Percentiles rank a stretch among this genome's conserved stretches.
These are phyloP conservation scores for Himalopsyche anomala DNA, from an alignment of 2,888 invertebrate species.

Conservation along the genomic window DNA sequence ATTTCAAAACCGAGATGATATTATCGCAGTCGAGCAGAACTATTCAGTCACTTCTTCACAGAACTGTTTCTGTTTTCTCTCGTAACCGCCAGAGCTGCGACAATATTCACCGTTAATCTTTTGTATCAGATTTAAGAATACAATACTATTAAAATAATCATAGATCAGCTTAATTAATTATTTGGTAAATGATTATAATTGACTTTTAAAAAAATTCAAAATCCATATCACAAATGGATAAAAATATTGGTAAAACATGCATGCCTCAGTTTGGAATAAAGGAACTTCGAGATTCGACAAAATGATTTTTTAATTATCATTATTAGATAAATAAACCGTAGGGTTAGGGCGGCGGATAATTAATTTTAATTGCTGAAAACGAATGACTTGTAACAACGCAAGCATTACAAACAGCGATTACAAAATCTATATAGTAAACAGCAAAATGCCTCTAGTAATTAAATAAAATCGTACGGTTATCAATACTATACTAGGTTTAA, in stretches of 20 bases:
- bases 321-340: too few relatives aligned
- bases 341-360: not conserved
- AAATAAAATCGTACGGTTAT: not conserved
- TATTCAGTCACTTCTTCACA: too few relatives aligned
- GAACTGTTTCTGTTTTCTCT: too few relatives aligned
- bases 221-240: not conserved
- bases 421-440: constrained; percentile 54
- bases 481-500: constrained; percentile 9
- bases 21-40: too few relatives aligned
- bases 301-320: too few relatives aligned
- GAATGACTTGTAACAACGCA: constrained; percentile 56
- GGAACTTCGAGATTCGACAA: too few relatives aligned
- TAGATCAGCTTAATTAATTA: not conserved
- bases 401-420: constrained; percentile 61
- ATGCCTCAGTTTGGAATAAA: not conserved
- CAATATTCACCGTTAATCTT: too few relatives aligned
- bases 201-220: not conserved
- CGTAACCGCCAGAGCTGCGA: too few relatives aligned
- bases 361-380: constrained; percentile 54
- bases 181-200: constrained; percentile 5
- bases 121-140: not conserved
- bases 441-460: constrained; percentile 36
- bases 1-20: too few relatives aligned
- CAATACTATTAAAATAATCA: not conserved
- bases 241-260: not conserved